These are phyloP conservation scores for Diogma glabrata DNA, from an alignment of 2,888 invertebrate species.

Conservation along the genomic window DNA sequence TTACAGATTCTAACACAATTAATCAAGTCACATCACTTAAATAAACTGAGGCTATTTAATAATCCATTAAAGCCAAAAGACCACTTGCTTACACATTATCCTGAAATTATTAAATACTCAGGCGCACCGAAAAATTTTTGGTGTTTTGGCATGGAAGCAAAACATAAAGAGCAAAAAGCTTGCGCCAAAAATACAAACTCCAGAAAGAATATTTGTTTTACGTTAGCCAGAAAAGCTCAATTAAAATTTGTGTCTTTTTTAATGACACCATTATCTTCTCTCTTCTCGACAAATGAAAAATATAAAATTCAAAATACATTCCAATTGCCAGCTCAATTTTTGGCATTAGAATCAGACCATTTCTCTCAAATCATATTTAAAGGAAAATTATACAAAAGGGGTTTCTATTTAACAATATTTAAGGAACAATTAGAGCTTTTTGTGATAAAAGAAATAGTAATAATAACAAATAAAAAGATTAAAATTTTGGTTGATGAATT, in stretches of 20 bases:
- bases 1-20: background rate
- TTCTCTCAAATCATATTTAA: background rate
- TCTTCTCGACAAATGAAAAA: background rate
- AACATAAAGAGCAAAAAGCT: constrained; percentile 12
- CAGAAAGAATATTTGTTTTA: constrained; percentile 11
- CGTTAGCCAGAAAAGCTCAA: background rate
- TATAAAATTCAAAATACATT: background rate
- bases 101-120: background rate
- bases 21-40: background rate
- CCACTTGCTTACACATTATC: background rate
- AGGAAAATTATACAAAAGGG: background rate
- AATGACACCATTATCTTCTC: background rate
- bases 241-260: background rate
- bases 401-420: background rate
- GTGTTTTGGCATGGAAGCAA: constrained; percentile 12
- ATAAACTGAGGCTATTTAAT: background rate
- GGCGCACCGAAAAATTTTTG: constrained; percentile 10
- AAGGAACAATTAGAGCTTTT: background rate
- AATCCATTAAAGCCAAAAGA: background rate
- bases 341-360: background rate
- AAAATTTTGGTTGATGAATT: constrained; percentile 4
- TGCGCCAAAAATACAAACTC: constrained; percentile 7
- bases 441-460: background rate
- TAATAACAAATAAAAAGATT: background rate
- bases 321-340: no score